Evolutionary conservation across 92 coral and sea anemone species (phyloP).

Genomic region (Scolanthus callimorphus): DNA sequence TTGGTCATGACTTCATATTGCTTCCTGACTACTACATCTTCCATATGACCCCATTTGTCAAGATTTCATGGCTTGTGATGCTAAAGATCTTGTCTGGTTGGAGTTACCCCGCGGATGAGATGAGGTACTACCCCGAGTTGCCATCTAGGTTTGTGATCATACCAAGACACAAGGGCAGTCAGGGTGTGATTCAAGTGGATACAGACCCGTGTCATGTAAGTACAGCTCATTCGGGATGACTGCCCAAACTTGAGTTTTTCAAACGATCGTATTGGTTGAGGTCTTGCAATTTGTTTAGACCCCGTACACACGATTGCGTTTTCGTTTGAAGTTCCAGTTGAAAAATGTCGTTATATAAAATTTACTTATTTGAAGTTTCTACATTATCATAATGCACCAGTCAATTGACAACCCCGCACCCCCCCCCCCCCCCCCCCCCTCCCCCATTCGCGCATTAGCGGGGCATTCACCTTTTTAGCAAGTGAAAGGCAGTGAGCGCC

Average conservation of each 20-base stretch:
- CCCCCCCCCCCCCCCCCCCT: no score
- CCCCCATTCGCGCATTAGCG: no score
- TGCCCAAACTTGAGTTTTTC: no score
- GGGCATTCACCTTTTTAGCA: background rate
- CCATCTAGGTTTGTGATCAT: conserved; percentile 86
- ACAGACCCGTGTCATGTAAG: conserved; percentile 93
- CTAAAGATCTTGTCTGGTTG: conserved; percentile 55
- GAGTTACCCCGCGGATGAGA: conserved; percentile 56
- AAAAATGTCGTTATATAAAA: no score
- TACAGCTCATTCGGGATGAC: background rate
- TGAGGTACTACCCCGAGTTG: conserved; percentile 75
- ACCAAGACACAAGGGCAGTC: conserved; percentile 45
- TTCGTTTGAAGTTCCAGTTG: no score
- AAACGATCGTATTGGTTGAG: no score
- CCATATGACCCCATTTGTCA: conserved; percentile 87
- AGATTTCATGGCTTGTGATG: conserved; percentile 27
- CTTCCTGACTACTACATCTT: conserved; percentile 72
- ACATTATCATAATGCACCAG: no score
- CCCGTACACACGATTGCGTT: no score
- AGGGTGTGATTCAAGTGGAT: conserved; percentile 59
- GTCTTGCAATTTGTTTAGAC: no score
- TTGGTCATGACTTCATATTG: conserved; percentile 75
- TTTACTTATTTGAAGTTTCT: no score
- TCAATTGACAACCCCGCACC: no score
- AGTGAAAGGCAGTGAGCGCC: no score